Conservation (phyloP, 1,140 invertebrate genomes). For the Cydia amplana region DNA sequence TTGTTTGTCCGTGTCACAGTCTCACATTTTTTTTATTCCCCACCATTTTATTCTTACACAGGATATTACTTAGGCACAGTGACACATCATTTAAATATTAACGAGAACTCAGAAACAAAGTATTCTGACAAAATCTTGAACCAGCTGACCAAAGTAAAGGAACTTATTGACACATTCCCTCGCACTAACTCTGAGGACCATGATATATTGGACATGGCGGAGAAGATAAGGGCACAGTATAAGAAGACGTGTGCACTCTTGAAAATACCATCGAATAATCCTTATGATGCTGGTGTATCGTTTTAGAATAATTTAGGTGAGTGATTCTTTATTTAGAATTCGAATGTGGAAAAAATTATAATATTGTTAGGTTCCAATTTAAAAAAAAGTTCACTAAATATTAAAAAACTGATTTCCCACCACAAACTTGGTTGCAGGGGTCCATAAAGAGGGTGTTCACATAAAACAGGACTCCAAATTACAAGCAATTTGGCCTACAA, state of each 20-base stretch:
- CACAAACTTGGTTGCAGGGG: too few species aligned
- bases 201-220: conserved; percentile 82
- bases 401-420: too few species aligned
- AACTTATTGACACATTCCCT: conserved; percentile 84
- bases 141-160: conserved; percentile 79
- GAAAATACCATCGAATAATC: conserved; percentile 80
- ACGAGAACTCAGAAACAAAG: conserved; percentile 45
- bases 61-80: conserved; percentile 81
- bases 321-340: not conserved
- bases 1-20: too few species aligned
- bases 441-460: too few species aligned
- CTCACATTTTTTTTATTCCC: too few species aligned
- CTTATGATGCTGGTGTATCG: conserved; percentile 74
- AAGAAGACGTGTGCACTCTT: conserved; percentile 84
- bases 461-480: too few species aligned
- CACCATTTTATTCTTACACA: conserved; percentile 50
- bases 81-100: conserved; percentile 60
- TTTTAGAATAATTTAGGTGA: conserved; percentile 49
- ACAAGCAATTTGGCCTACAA: too few species aligned
- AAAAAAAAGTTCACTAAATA: too few species aligned
- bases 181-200: conserved; percentile 81
- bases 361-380: too few species aligned
- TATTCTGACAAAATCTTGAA: conserved; percentile 79
- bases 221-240: conserved; percentile 84
- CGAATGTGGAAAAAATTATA: too few species aligned